Evolutionary conservation across 1,140 invertebrate genomes (phyloP), one percentile per base, ranked within the genome.

Genomic region (Stegodyphus dumicola): DNA sequence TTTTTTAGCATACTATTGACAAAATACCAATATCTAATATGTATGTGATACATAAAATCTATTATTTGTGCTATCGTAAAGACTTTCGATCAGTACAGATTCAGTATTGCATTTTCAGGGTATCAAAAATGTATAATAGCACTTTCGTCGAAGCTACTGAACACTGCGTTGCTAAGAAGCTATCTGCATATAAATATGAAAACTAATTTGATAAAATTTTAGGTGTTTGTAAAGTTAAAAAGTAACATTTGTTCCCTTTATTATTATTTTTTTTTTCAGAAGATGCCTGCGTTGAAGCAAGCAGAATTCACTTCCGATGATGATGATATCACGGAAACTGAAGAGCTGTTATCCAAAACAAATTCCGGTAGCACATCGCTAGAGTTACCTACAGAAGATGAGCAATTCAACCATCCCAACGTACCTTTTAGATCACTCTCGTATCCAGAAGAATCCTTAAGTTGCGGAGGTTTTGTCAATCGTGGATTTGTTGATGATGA

Each of bases 321-420:
- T 11, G 56, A 60, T 0, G 77, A 79, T 53, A 2, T 66, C 48
- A 49, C 64, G 10, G 77, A 79, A 17, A 10, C 51, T 6, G 77
- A 79, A 49, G 77, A 79, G n/a, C 11, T 69, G 18, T 79, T 49
- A 6, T 77, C 60, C 11, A 33, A 49, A 48, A 33, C 77, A 2
- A 15, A 18, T 17, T 7, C 51, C 13, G 69, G 15, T 9, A 70
- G 54, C 56, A 11, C 56, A 2, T 60, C 56, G 2, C 2, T 9
- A 6, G 77, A 70, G 3, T 33, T 33, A 33, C 33, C 33, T 33
- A 33, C 33, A 33, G 33, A 33, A 33, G 33, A 33, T 33, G 77
- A 79, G 52, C 2, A n/a, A 17, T 69, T 79, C 77, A 69, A 79
- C 64, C 77, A 79, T 10, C 77, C 77, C 6, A 66, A 79, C 48